Evolutionary conservation across 2,797 vertebrate species (phyloP).

Genomic region (Acipenser transmontanus): DNA sequence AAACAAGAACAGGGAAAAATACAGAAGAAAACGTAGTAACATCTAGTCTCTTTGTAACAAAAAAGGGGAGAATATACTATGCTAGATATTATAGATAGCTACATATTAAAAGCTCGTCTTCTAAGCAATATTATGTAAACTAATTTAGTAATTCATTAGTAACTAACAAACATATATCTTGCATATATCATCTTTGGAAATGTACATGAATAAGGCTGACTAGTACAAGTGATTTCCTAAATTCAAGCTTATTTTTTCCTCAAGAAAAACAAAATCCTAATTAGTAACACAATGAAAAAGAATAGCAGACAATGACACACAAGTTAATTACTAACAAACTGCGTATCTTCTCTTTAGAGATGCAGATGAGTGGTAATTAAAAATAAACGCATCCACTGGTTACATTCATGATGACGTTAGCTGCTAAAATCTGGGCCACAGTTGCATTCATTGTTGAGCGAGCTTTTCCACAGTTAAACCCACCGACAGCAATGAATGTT

Average conservation of each 20-base stretch:
- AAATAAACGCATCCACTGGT: constrained; percentile 46
- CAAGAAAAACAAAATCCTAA: constrained; percentile 50
- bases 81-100: neutral
- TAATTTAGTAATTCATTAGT: neutral
- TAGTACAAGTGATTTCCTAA: neutral
- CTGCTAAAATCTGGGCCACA: constrained; percentile 87
- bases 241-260: constrained; percentile 23
- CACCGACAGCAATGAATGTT: constrained; percentile 99
- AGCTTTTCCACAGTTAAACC: constrained; percentile 96
- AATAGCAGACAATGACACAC: too few species aligned
- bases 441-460: constrained; percentile 99
- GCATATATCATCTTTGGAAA: neutral
- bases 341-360: constrained; percentile 30
- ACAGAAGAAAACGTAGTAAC: too few species aligned
- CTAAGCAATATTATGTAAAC: neutral
- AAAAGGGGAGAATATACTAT: too few species aligned
- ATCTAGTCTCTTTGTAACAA: too few species aligned
- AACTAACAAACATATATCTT: neutral
- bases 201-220: neutral
- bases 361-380: constrained; percentile 37
- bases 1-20: too few species aligned
- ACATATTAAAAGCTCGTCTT: neutral
- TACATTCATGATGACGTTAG: constrained; percentile 37
- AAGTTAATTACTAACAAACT: too few species aligned
- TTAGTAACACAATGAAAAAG: constrained; percentile 66